Evolutionary conservation across 2,113 vertebrate species (phyloP).

Genomic region (Eulemur rufifrons): DNA sequence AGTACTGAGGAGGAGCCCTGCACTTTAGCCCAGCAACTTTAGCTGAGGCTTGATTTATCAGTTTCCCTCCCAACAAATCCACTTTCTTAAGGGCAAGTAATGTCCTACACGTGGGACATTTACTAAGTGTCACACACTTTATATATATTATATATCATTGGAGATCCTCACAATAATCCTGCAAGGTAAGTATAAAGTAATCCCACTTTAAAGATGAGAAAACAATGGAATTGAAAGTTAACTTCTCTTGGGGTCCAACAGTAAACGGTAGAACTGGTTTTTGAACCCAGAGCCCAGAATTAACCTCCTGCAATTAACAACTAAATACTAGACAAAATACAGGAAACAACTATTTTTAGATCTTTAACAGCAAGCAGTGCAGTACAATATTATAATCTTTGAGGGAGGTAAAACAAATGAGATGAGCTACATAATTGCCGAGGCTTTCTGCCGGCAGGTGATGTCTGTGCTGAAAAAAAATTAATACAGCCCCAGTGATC

Average conservation of each 20-base stretch:
- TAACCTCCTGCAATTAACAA: background rate
- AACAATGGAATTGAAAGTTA: background rate
- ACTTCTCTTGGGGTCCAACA: background rate
- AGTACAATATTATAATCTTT: background rate
- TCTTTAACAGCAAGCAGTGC: background rate
- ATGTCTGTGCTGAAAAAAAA: background rate
- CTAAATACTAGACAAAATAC: background rate
- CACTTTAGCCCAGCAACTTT: background rate
- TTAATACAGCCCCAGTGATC: background rate
- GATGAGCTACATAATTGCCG: background rate
- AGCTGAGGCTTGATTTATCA: background rate
- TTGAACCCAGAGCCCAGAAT: background rate
- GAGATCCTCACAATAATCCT: background rate
- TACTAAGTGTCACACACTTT: background rate
- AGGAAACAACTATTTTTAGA: background rate
- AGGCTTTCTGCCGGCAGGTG: background rate
- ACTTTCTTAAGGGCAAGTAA: background rate
- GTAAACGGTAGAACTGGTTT: background rate
- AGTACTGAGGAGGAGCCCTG: background rate
- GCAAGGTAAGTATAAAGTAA: background rate
- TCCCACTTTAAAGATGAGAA: background rate
- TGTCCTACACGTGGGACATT: background rate
- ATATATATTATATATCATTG: background rate
- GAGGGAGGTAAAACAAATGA: background rate
- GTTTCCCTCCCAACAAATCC: background rate